Base-by-base conservation (phyloP, 2,888 invertebrate genomes). In the Carterocephalus palaemon region DNA sequence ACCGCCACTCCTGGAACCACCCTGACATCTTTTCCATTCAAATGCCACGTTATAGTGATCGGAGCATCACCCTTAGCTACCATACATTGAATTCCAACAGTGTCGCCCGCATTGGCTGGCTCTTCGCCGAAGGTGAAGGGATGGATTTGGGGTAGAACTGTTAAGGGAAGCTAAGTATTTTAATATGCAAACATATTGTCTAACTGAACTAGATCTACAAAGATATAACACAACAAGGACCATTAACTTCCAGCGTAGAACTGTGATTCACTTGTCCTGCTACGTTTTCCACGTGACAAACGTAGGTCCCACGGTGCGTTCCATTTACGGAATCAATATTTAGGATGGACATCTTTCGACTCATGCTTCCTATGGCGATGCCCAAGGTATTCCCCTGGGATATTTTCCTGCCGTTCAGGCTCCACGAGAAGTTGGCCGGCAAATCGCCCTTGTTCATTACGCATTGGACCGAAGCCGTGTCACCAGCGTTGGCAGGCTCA, bases 21-120 rank as follows among this genome's bases (percentile, higher is more conserved):
- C 43, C 62, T 87, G 57, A 88, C 89, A 58, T 82, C 88, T 67
- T 78, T 88, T 56, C 89, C 90, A 75, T 94, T 92, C 53, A 94
- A 89, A 16, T 88, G 88, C 95, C 95, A 95, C 39, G 89, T 89
- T 41, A 95, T 91, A 62, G 90, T 89, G 20, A 95, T 84, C 4
- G 95, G 95, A 37, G 90, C 86, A 70, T 95, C 95, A 29, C 96
- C 94, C 75, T 93, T 93, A 33, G 90, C 89, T 24, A 94, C 91
- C 80, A 92, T 90, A 72, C 94, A 95, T 53, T 91, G 90, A 2
- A 92, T 89, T 45, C 93, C 93, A 23, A 92, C 91, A 52, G 91
- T 89, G 53, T 94, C 93, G 3, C 94, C 94, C 47, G 92, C 92
- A 65, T 94, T 93, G 31, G 93, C 90, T 43, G 92, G 89, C 56